A percentile compares a stretch with the other conserved stretches of the same genome.
phyloP scores from a whole-genome alignment of 2,113 vertebrate genomes.

The Amphiprion ocellaris region DNA sequence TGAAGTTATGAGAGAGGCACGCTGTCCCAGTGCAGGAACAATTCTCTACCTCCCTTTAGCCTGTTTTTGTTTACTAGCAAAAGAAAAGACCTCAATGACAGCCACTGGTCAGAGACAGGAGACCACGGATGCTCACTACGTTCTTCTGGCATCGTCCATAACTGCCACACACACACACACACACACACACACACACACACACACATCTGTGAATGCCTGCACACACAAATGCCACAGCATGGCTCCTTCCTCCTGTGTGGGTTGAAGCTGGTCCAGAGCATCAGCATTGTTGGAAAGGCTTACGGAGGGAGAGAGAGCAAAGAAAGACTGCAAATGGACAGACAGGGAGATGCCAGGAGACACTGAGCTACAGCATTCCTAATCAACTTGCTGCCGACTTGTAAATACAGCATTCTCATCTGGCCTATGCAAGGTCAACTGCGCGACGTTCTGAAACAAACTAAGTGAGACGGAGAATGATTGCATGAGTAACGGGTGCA shows the following conservation, averaged over 20 bases:
- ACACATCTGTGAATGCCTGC: conserved; percentile 33
- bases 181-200: conserved; percentile 30
- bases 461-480: conserved; percentile 42
- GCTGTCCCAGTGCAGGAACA: conserved; percentile 55
- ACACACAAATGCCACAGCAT: conserved; percentile 61
- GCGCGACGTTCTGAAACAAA: conserved; percentile 67
- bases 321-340: conserved; percentile 35
- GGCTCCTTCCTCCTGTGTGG: conserved; percentile 58
- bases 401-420: conserved; percentile 68
- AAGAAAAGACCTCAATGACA: conserved; percentile 61
- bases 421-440: conserved; percentile 57
- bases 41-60: conserved; percentile 54
- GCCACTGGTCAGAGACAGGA: conserved; percentile 43
- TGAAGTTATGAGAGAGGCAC: conserved; percentile 56
- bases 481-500: conserved; percentile 56
- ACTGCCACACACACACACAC: conserved; percentile 42
- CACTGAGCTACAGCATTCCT: conserved; percentile 56
- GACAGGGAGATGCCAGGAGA: conserved; percentile 63
- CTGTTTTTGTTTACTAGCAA: conserved; percentile 28
- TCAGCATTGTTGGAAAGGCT: conserved; percentile 66
- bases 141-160: conserved; percentile 51
- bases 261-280: conserved; percentile 60
- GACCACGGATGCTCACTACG: conserved; percentile 48
- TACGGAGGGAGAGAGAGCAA: conserved; percentile 51
- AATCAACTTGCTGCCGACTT: conserved; percentile 71